phyloP scores from a whole-genome alignment of 2,888 invertebrate species.

The Drosophila neotestacea region DNA sequence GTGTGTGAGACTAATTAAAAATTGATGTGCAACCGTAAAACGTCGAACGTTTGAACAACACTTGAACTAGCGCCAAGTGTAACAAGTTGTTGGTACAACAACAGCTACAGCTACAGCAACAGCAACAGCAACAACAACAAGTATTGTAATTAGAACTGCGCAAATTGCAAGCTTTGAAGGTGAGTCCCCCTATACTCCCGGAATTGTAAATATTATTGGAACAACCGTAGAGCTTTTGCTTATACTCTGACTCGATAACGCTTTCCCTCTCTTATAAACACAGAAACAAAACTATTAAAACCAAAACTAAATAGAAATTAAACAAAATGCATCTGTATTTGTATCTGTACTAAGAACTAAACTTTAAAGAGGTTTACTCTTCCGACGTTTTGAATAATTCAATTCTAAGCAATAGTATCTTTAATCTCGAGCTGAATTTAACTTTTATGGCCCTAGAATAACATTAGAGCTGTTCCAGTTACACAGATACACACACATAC shows the following conservation, averaged over 20 bases:
- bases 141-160: constrained; percentile 70
- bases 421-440: constrained; percentile 30
- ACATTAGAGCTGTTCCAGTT: constrained; percentile 67
- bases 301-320: constrained; percentile 33
- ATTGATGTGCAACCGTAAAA: constrained; percentile 55
- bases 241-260: constrained; percentile 27
- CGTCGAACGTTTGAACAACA: constrained; percentile 38
- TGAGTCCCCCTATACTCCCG: constrained; percentile 29
- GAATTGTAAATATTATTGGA: constrained; percentile 33
- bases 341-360: constrained; percentile 10
- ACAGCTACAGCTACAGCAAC: constrained; percentile 8
- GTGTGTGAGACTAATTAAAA: constrained; percentile 61
- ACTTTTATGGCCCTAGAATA: constrained; percentile 69
- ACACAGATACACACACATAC: constrained; percentile 46
- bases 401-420: constrained; percentile 33
- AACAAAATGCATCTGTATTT: constrained; percentile 13
- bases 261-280: constrained; percentile 39
- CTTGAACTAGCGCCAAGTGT: constrained; percentile 38
- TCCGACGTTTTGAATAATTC: constrained; percentile 62
- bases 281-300: constrained; percentile 27
- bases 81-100: constrained; percentile 28
- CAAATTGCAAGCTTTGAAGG: constrained; percentile 62
- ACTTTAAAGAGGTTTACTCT: constrained; percentile 10
- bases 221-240: constrained; percentile 50
- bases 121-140: constrained; percentile 29